Base-by-base conservation (phyloP, 2,888 invertebrate species). In the Agrochola lychnidis region DNA sequence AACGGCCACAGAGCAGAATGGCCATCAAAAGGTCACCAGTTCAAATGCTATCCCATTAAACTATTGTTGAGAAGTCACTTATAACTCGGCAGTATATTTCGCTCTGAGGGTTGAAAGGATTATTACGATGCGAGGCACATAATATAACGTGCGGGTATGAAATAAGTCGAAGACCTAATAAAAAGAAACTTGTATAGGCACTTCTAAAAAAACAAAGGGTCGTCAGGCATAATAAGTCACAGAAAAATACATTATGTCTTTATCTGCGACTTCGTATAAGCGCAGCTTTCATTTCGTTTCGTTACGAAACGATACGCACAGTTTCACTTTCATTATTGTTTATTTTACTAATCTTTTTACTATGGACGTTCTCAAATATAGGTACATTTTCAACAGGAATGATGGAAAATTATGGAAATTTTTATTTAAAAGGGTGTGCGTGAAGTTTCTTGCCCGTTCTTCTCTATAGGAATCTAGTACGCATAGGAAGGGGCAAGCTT, bases 41-140 rank as follows among this genome's bases (percentile, higher is more conserved):
- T 62, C 70, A 77, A 81, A 82, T 57, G 67, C 42, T 70, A 70
- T 51, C 42, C 77, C 82, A 70, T 71, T 78, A 68, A 71, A 81
- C 78, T 72, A 72, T 81, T 78, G 79, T 78, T 61, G 48, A 67
- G 48, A 30, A 70, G 30, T 64, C 69, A 66, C 62, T 61, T 76
- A 69, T 56, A 61, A 73, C 45, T 53, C 45, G 12, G 25, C 53
- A 61, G 69, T 81, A 48, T 48, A 81, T 75, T 69, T 19, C 61
- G 45, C 25, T 59, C 42, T 25, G 80, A 56, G 56, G 53, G 48
- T 42, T 70, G 30, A 79, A 69, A 66, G 59, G 79, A 63, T 57
- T 63, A 79, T 80, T 53, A 61, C 57, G 64, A 73, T 51, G 22
- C 12, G 22, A 66, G 19, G 30, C 57, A 51, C 56, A 78, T 19